Conservation (phyloP, 2,113 vertebrate species). For the Lasiurus borealis region DNA sequence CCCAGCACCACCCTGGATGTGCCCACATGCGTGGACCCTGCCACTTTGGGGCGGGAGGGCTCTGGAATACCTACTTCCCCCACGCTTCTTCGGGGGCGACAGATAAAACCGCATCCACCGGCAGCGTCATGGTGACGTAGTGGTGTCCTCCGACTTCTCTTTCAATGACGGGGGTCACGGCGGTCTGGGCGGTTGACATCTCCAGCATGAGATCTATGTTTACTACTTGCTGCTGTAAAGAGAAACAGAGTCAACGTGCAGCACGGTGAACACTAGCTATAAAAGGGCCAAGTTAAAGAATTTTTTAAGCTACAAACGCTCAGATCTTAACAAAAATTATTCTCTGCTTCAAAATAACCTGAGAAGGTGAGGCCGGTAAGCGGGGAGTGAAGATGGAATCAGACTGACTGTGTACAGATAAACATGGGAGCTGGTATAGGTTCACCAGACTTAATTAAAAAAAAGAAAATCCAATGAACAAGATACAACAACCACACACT, state of each 20-base stretch:
- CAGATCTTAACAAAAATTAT: conserved; percentile 11
- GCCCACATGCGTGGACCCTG: neutral
- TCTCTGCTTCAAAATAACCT: conserved; percentile 48
- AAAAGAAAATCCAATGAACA: conserved; percentile 23
- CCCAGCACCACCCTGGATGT: neutral
- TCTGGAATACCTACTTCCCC: conserved; percentile 88
- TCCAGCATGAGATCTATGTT: conserved; percentile 94
- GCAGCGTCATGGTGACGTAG: conserved; percentile 90
- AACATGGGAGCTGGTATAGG: neutral
- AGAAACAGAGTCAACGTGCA: conserved; percentile 65
- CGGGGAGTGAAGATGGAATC: neutral
- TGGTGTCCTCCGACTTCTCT: conserved; percentile 88
- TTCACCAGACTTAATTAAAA: neutral
- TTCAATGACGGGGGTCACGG: conserved; percentile 87
- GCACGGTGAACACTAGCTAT: neutral
- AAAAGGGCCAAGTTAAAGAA: conserved; percentile 22
- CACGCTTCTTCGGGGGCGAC: conserved; percentile 88
- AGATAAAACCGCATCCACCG: conserved; percentile 91
- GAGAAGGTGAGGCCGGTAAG: neutral
- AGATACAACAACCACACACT: neutral
- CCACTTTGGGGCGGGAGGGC: neutral
- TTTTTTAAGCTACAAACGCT: conserved; percentile 26
- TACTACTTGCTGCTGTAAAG: conserved; percentile 88
- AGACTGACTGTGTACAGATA: neutral
- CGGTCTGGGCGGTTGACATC: conserved; percentile 86